A percentile compares a stretch with the other conserved stretches of the same genome.
phyloP scores from a whole-genome alignment of 2,888 invertebrate species.

The Desoria tigrina region DNA sequence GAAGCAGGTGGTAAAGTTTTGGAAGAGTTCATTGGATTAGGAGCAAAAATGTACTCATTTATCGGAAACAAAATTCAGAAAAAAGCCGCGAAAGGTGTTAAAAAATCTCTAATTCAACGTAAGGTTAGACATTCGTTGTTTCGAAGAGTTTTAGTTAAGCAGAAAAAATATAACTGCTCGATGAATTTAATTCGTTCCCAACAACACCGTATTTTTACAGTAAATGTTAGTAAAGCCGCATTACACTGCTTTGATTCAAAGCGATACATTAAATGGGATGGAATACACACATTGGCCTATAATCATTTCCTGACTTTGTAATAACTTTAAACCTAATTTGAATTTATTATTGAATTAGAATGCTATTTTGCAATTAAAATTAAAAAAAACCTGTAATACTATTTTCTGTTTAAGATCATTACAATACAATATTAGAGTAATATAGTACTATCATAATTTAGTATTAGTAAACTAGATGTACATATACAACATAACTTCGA shows the following conservation, averaged over 20 bases:
- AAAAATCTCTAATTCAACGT: constrained; percentile 13
- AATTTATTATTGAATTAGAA: too few species aligned
- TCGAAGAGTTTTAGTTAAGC: constrained; percentile 15
- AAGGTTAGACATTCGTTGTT: constrained; percentile 11
- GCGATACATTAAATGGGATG: constrained; percentile 28
- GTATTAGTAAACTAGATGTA: too few species aligned
- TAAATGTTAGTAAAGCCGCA: constrained; percentile 16
- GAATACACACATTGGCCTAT: constrained; percentile 32
- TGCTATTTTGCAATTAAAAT: too few species aligned
- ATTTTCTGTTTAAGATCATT: too few species aligned
- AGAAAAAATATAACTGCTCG: constrained; percentile 8
- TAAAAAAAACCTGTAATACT: too few species aligned
- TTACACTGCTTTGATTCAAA: constrained; percentile 34
- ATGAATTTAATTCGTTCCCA: constrained; percentile 25
- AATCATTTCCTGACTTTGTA: constrained; percentile 13
- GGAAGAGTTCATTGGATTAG: constrained; percentile 48
- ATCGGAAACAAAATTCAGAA: constrained; percentile 15
- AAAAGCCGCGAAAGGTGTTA: constrained; percentile 36
- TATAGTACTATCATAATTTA: too few species aligned
- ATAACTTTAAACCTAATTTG: too few species aligned
- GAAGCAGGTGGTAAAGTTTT: constrained; percentile 41
- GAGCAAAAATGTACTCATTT: constrained; percentile 35
- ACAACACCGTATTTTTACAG: constrained; percentile 23
- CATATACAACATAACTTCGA: too few species aligned
- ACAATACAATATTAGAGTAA: too few species aligned